A percentile compares a stretch with the other conserved stretches of the same genome.
phyloP scores from a whole-genome alignment of 1,140 invertebrate species.

The Aphelenchoides avenae region DNA sequence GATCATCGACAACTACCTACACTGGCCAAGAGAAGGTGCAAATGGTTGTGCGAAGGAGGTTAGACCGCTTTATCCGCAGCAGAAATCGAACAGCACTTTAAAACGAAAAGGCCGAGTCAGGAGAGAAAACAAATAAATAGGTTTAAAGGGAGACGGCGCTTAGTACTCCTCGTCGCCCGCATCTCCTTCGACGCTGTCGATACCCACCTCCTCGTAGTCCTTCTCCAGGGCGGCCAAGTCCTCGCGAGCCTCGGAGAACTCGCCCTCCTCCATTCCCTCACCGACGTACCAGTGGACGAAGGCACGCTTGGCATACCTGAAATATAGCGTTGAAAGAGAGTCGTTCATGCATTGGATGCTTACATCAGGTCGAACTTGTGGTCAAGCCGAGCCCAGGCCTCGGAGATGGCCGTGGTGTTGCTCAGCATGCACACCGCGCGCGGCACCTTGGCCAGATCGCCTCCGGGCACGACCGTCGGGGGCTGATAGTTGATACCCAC shows the following conservation, averaged over 20 bases:
- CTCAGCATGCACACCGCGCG: slow-evolving; percentile 78
- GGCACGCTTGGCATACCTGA: slow-evolving; percentile 69
- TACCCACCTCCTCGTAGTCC: slow-evolving; percentile 40
- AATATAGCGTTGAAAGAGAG: slow-evolving; percentile 67
- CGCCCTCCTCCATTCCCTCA: slow-evolving; percentile 77
- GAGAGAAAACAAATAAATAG: background rate
- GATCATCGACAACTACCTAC: too few relatives aligned
- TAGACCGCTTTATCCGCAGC: too few relatives aligned
- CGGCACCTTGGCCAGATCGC: slow-evolving; percentile 77
- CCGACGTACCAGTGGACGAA: slow-evolving; percentile 72
- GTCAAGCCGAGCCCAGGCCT: slow-evolving; percentile 68
- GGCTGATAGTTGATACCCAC: slow-evolving; percentile 74
- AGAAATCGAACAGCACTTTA: too few relatives aligned
- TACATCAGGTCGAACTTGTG: slow-evolving; percentile 69
- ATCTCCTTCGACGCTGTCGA: slow-evolving; percentile 13
- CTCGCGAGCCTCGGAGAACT: slow-evolving; percentile 77
- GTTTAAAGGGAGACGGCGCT: background rate
- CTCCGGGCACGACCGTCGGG: slow-evolving; percentile 75
- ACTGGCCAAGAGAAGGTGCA: too few relatives aligned
- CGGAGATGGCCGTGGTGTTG: slow-evolving; percentile 76
- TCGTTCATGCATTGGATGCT: too few relatives aligned
- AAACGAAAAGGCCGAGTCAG: too few relatives aligned
- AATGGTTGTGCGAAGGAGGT: too few relatives aligned
- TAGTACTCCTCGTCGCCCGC: slow-evolving; percentile 22
- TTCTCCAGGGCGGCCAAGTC: slow-evolving; percentile 67